A percentile compares a stretch with the other conserved stretches of the same genome.
These are phyloP conservation scores for Chelonus formosanus DNA, from an alignment of 2,888 invertebrate species.

Conservation along the genomic window DNA sequence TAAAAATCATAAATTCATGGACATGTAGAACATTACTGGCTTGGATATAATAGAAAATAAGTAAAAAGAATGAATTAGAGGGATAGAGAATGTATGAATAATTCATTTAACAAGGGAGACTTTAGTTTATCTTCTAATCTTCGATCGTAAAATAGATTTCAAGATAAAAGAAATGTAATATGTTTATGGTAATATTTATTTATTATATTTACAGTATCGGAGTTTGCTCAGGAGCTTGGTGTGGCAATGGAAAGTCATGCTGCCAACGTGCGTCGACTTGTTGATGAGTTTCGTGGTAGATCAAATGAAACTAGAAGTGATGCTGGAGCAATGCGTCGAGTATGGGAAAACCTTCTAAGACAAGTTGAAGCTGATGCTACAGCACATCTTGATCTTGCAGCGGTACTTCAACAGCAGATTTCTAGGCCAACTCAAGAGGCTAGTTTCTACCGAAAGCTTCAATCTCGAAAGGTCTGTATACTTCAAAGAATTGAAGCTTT, in stretches of 20 bases:
- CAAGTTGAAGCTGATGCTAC: constrained; percentile 91
- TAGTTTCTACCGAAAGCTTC: constrained; percentile 90
- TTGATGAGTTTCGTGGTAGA: constrained; percentile 85
- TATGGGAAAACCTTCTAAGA: constrained; percentile 90
- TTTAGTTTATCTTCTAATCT: constrained; percentile 7
- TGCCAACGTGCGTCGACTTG: constrained; percentile 83
- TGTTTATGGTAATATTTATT: constrained; percentile 6
- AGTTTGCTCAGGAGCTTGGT: constrained; percentile 89
- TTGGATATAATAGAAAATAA: background rate
- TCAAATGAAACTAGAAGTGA: constrained; percentile 88
- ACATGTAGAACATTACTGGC: too few relatives aligned
- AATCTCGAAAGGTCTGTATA: constrained; percentile 76
- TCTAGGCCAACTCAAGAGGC: constrained; percentile 85
- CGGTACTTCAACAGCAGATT: constrained; percentile 74
- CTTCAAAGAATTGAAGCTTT: too few relatives aligned
- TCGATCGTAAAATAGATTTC: background rate
- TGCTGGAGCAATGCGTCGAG: constrained; percentile 83
- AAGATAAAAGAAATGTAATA: constrained; percentile 1
- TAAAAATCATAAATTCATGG: too few relatives aligned
- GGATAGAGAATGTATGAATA: background rate
- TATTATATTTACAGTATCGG: constrained; percentile 74
- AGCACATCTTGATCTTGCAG: constrained; percentile 84
- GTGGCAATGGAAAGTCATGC: constrained; percentile 90
- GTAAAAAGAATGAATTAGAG: background rate
- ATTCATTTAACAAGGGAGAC: background rate